Conservation (phyloP, 2,888 invertebrate genomes). For the Dexiosoma caninum region DNA sequence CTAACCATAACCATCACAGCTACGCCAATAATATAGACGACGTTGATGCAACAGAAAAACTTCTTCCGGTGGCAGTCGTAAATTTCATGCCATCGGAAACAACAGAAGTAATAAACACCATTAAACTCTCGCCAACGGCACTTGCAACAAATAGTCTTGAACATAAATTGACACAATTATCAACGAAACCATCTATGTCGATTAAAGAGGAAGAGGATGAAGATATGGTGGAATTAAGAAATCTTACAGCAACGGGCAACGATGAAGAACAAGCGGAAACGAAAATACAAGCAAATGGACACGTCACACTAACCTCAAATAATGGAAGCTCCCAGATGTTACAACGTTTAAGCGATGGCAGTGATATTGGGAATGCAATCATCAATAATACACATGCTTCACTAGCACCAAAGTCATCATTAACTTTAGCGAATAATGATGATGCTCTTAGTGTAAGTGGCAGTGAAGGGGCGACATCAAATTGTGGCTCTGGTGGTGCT, state of each 20-base stretch:
- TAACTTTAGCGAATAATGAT: conserved; percentile 69
- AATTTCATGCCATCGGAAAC: conserved; percentile 43
- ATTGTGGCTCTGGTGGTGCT: conserved; percentile 53
- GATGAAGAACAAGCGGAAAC: conserved; percentile 33
- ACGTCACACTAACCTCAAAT: background rate
- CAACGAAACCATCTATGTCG: conserved; percentile 71
- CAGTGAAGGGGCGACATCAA: conserved; percentile 69
- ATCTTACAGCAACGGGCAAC: background rate
- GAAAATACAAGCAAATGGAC: conserved; percentile 7
- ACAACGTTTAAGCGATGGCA: conserved; percentile 46
- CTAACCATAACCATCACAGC: conserved; percentile 32
- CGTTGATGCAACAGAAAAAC: conserved; percentile 69
- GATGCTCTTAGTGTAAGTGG: conserved; percentile 70
- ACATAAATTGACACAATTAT: conserved; percentile 65
- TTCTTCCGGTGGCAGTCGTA: conserved; percentile 67
- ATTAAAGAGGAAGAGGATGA: conserved; percentile 74
- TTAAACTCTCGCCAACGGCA: conserved; percentile 47
- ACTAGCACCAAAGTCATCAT: conserved; percentile 70
- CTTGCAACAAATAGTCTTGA: conserved; percentile 61
- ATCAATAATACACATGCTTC: conserved; percentile 59
- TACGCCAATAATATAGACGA: conserved; percentile 53
- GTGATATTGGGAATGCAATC: conserved; percentile 55
- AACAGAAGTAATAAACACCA: background rate
- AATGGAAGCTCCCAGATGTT: background rate
- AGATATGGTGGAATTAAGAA: conserved; percentile 64